Base-by-base conservation (phyloP, 2,888 invertebrate species). In the Patella pellucida region DNA sequence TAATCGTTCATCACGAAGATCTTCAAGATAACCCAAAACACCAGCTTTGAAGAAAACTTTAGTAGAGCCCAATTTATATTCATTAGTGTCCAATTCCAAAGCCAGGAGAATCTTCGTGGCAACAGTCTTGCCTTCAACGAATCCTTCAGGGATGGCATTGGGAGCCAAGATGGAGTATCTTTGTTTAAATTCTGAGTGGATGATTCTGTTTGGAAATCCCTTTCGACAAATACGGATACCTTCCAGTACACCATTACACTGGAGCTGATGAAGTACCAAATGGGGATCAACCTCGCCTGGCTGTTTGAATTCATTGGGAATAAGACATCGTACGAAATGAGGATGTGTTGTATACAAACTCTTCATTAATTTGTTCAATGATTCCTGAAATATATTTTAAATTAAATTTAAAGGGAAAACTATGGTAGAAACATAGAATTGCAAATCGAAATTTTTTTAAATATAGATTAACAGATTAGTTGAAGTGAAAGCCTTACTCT, bases 31-130 rank as follows among this genome's bases (percentile, higher is more conserved):
- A 96, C 99, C 99, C 94, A 99, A 93, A 92, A 99, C 98, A 94
- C 99, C 99, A 89, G 99, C 99, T 91, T 99, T 97, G 97, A 99
- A 99, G 96, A 99, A 99, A 95, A 98, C 98, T 96, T 99, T 99
- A 85, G 98, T 99, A 92, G 97, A 96, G 92, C 99, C 99, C 92
- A 98, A 95, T 93, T 97, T 95, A 94, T 97, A 99, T 92, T 95
- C 95, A 92, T 98, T 98, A 84, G 95, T 94, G 93, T 97, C 97
- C 92, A 99, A 94, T 91, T 94, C 94, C 50, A 92, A 90, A 69
- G 92, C 91, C 72, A 87, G 86, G 81, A 92, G 93, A 69, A 91
- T 90, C 82, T 91, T 90, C 75, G 89, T 90, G 84, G 97, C 96
- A 82, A 96, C 95, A 90, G 94, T 91, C 85, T 92, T 92, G 76